Percentiles rank a stretch among this genome's conserved stretches.
Evolutionary conservation across 37 sponge, comb jelly and placozoan species (phyloP).

Genomic region (Cladorhizidae sp.): DNA sequence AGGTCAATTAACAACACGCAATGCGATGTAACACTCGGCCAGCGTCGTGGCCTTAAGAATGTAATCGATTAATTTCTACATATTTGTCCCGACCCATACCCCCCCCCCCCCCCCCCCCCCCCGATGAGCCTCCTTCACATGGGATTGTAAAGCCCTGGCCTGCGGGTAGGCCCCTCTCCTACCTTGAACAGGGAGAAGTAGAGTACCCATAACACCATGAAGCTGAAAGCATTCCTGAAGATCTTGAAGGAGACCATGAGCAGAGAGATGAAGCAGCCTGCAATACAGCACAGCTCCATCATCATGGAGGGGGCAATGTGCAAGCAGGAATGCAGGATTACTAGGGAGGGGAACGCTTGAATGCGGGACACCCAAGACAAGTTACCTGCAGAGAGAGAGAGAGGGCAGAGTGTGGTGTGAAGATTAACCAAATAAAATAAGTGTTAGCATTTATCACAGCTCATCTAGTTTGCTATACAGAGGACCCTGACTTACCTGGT

Average conservation of each 20-base stretch:
- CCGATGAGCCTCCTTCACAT: too few species aligned
- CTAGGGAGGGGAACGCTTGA: constrained; percentile 37
- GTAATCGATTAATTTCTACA: too few species aligned
- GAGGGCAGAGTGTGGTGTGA: not conserved
- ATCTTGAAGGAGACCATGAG: constrained; percentile 38
- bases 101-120: too few species aligned
- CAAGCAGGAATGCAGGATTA: constrained; percentile 11
- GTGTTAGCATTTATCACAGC: too few species aligned
- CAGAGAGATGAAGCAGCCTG: constrained; percentile 53
- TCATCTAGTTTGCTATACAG: not conserved
- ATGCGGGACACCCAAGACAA: constrained; percentile 5
- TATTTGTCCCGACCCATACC: too few species aligned
- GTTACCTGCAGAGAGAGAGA: not conserved
- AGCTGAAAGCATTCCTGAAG: constrained; percentile 39
- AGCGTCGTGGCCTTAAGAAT: too few species aligned
- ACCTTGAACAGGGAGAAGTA: constrained; percentile 85
- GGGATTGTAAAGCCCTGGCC: too few species aligned
- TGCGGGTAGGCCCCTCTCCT: too few species aligned
- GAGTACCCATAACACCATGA: constrained; percentile 64
- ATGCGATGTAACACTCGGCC: too few species aligned
- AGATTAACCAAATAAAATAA: not conserved
- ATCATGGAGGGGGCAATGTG: constrained; percentile 33
- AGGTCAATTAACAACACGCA: too few species aligned
- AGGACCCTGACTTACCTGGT: not conserved
- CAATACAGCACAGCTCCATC: constrained; percentile 74